Base-by-base conservation (phyloP, 2,888 invertebrate species). In the Drosophila mettleri region DNA sequence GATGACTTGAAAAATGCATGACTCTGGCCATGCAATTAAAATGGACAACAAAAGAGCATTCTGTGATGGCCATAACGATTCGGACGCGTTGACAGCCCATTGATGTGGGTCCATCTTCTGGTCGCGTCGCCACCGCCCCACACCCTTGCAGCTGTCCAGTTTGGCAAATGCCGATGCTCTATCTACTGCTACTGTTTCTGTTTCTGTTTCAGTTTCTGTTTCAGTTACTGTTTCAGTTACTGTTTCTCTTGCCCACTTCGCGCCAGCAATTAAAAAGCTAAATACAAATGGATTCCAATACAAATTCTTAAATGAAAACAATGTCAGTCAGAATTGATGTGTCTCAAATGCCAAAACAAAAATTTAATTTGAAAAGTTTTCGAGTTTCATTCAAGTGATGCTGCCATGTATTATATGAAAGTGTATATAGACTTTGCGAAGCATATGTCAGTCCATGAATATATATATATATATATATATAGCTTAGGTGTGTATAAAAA, bases 1-100 rank as follows among this genome's bases (percentile, higher is more conserved):
- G 73, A 52, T 65, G 57, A 27, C 24, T 43, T 72, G 29, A 51
- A 69, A 58, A 69, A 63, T 71, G 72, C 41, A 71, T 63, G 71
- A 63, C 71, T 74, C 43, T 55, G 58, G 22, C 49, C 20, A 43
- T 74, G 73, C 73, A 73, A 73, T 73, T 73, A 73, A 73, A 73
- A 74, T 69, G 75, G 63, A 55, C 57, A 73, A 69, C 46, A 73
- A 45, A 36, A 38, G 29, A 59, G 33, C 14, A 46, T 38, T 55
- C 31, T 39, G 12, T 51, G 69, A 70, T 58, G 48, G 39, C 34
- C 43, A 49, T 55, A 68, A 69, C 63, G 63, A 69, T 46, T 29
- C 36, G 16, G 58, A 74, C 29, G 14, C 53, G 49, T 38, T 69
- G 72, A 74, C 75, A 73, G 54, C 57, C 31, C 51, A 74, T 60